phyloP scores from a whole-genome alignment of 2,888 invertebrate species.

The Brachypterus glaber region DNA sequence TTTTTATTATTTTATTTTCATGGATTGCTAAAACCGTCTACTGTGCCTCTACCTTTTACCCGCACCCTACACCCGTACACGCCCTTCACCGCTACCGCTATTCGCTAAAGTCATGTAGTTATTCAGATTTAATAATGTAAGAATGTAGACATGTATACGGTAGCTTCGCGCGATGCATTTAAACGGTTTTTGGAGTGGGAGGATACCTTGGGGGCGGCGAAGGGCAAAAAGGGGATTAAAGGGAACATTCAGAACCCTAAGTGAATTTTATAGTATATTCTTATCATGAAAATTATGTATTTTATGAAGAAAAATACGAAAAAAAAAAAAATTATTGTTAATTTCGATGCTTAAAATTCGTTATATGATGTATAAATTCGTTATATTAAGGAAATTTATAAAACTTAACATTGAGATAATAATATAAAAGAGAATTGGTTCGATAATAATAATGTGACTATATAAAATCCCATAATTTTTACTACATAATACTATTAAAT shows the following conservation, averaged over 20 bases:
- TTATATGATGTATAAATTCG: too few relatives aligned
- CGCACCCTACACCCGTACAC: constrained; percentile 11
- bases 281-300: constrained; percentile 2
- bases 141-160: constrained; percentile 26
- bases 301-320: too few relatives aligned
- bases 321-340: too few relatives aligned
- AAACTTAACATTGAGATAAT: too few relatives aligned
- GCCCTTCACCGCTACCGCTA: constrained; percentile 17
- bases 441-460: too few relatives aligned
- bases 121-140: constrained; percentile 29
- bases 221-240: constrained; percentile 5
- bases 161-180: constrained; percentile 21
- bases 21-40: too few relatives aligned
- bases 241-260: constrained; percentile 1
- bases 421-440: too few relatives aligned
- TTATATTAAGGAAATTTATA: too few relatives aligned
- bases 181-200: constrained; percentile 8
- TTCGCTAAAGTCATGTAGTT: constrained; percentile 24
- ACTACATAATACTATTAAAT: too few relatives aligned
- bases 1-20: constrained; percentile 11
- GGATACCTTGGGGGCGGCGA: too few relatives aligned
- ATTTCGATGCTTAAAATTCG: too few relatives aligned
- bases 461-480: too few relatives aligned
- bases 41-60: constrained; percentile 8
- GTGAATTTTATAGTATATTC: constrained; percentile 2